Conservation (phyloP, 64 coral and sea anemone species). For the Platygyra sinensis region DNA sequence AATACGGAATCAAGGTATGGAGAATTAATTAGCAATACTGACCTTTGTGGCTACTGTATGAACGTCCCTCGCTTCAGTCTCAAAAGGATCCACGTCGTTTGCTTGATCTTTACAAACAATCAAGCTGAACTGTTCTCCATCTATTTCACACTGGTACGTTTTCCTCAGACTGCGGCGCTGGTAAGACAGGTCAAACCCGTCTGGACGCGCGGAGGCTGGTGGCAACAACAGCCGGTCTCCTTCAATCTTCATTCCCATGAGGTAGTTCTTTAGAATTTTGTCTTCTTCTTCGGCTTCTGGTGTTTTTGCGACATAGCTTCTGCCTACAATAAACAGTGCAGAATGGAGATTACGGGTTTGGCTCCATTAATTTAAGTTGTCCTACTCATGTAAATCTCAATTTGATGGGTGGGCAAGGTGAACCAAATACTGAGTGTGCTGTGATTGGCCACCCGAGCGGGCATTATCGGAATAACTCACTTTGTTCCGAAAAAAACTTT, state of each 20-base stretch:
- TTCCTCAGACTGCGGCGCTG: not conserved
- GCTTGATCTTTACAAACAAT: constrained; percentile 8
- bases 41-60: constrained; percentile 12
- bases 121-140: constrained; percentile 11
- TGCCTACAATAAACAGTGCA: not conserved
- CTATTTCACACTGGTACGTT: not conserved
- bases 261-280: not conserved
- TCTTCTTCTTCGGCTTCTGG: constrained; percentile 19
- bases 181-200: constrained; percentile 10
- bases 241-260: constrained; percentile 8
- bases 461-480: too few relatives aligned
- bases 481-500: too few relatives aligned
- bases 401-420: too few relatives aligned
- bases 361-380: too few relatives aligned
- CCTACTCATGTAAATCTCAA: too few relatives aligned
- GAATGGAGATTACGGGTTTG: too few relatives aligned
- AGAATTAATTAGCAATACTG: not conserved
- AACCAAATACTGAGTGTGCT: too few relatives aligned
- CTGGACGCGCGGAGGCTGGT: not conserved
- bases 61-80: not conserved
- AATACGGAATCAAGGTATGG: too few relatives aligned
- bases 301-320: not conserved
- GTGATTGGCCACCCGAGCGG: too few relatives aligned
- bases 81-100: not conserved
- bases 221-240: not conserved